Conservation (phyloP, 2,113 vertebrate genomes). For the Steatornis caripensis region DNA sequence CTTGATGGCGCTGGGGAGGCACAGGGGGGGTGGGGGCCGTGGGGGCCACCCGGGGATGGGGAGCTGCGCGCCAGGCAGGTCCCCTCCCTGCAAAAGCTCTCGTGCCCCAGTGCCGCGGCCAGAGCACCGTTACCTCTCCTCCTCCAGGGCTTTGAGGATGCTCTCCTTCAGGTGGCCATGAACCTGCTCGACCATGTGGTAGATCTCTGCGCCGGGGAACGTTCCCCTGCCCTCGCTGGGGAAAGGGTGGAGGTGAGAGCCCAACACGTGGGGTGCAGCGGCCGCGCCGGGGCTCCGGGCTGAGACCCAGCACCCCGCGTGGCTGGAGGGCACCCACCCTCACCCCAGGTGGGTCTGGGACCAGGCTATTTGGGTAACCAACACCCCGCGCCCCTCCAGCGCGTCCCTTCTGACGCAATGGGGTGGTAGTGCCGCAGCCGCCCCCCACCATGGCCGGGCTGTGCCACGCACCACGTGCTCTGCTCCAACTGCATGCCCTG, state of each 20-base stretch:
- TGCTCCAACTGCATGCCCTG: conserved; percentile 59
- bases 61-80: neutral
- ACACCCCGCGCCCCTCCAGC: neutral
- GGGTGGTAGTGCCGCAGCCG: neutral
- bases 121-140: conserved; percentile 49
- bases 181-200: conserved; percentile 71
- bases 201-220: conserved; percentile 71
- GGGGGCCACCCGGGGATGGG: neutral
- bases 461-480: conserved; percentile 61
- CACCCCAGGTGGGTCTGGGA: neutral
- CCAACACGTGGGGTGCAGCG: fast-evolving
- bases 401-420: neutral
- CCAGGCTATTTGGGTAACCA: neutral
- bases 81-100: neutral
- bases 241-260: neutral
- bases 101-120: fast-evolving
- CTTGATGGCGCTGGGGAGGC: conserved; percentile 58
- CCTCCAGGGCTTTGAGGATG: conserved; percentile 40
- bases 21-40: fast-evolving
- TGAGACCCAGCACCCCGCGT: neutral
- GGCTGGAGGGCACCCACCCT: neutral
- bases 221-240: conserved; percentile 67
- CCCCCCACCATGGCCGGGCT: fast-evolving
- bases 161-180: conserved; percentile 63
- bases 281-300: fast-evolving